Evolutionary conservation across 2,113 vertebrate species (phyloP).

Genomic region (Notothenia rossii): DNA sequence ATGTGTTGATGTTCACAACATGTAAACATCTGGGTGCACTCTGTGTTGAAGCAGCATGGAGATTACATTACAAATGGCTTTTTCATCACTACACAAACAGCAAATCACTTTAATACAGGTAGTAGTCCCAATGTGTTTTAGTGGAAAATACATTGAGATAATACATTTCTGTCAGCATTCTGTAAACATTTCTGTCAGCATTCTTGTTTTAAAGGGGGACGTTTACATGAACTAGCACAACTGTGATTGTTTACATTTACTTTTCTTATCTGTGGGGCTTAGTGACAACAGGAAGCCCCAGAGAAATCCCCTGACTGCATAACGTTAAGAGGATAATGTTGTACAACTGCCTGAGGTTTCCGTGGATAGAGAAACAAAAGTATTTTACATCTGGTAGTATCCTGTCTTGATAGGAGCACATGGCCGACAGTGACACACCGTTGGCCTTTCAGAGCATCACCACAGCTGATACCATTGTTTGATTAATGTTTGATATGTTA

Average conservation of each 20-base stretch:
- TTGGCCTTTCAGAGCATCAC: neutral
- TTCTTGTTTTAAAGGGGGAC: too few relatives aligned
- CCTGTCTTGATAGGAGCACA: neutral
- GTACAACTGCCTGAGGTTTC: neutral
- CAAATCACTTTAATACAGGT: neutral
- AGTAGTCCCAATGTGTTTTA: too few relatives aligned
- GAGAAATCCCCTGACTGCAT: neutral
- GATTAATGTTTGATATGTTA: neutral
- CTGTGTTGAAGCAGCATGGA: neutral
- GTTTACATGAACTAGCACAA: neutral
- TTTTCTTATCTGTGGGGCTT: neutral
- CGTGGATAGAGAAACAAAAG: neutral
- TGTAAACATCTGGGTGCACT: neutral
- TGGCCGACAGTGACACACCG: neutral
- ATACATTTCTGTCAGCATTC: neutral
- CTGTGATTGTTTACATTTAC: neutral
- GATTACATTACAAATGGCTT: neutral
- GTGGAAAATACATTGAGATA: neutral
- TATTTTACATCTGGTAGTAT: neutral
- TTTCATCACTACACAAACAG: neutral
- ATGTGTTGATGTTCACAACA: too few relatives aligned
- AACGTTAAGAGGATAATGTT: neutral
- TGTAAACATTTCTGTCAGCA: neutral
- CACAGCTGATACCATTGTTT: neutral
- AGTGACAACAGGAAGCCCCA: neutral